phyloP scores from a whole-genome alignment of 2,888 invertebrate genomes.

The Agrotis ipsilon region DNA sequence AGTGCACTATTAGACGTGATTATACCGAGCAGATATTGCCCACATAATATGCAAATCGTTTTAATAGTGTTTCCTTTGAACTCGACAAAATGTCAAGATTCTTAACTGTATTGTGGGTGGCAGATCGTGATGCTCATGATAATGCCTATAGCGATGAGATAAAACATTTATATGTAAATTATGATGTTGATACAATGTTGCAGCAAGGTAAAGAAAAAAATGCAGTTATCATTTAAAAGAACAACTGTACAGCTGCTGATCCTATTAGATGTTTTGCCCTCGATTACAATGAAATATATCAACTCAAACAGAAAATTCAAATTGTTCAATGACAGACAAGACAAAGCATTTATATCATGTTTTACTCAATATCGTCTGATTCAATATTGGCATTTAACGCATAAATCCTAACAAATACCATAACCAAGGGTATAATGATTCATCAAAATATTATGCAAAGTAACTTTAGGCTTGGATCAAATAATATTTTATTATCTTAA shows the following conservation, averaged over 20 bases:
- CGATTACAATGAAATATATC: neutral
- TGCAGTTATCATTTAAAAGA: neutral
- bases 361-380: neutral
- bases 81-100: constrained; percentile 64
- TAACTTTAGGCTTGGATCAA: neutral
- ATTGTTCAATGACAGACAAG: neutral
- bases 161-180: constrained; percentile 47
- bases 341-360: neutral
- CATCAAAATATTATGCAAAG: neutral
- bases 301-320: neutral
- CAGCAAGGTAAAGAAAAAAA: constrained; percentile 10
- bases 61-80: constrained; percentile 52
- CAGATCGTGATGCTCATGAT: constrained; percentile 47
- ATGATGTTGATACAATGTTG: constrained; percentile 19
- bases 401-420: neutral
- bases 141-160: constrained; percentile 33
- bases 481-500: neutral
- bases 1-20: constrained; percentile 22
- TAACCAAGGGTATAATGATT: neutral
- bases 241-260: neutral
- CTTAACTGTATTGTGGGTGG: constrained; percentile 58
- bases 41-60: constrained; percentile 58
- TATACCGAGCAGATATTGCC: constrained; percentile 34
- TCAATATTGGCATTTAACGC: neutral
- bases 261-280: neutral